Evolutionary conservation across 2,888 invertebrate species (phyloP), one percentile per base, ranked within the genome.

Genomic region (Smittia sp.): DNA sequence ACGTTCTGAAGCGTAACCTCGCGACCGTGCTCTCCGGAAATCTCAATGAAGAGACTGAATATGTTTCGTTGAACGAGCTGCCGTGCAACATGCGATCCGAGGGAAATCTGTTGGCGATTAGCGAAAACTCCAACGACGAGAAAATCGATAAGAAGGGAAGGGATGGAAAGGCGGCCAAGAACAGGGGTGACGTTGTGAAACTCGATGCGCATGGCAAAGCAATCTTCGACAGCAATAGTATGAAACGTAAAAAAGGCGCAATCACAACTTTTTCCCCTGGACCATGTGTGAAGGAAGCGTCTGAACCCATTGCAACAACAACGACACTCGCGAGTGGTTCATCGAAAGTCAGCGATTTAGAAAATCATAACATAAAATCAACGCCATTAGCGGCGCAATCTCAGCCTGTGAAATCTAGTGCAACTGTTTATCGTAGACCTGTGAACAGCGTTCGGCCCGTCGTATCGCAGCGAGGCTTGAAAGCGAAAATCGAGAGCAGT

Each of bases 261-360:
- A 91, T 93, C 79, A 91, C 92, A 41, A 93, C 93, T 38, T 94
- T 94, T 79, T 92, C 92, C 84, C 94, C 94, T 74, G 94, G 94
- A 76, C 93, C 92, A 58, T 91, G 90, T 80, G 91, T 93, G 24
- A 91, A 91, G 82, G 88, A 87, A 52, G 79, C 81, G 1, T 78
- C 80, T 11, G 81, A 83, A 74, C 79, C 80, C 6, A 79, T 85
- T 18, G 80, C 85, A 65, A 84, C 85, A 7, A 83, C 76, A 75
- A 58, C 74, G 74, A 15, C 76, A 46, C 75, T 75, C 32, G 74
- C 74, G 41, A 74, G 73, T 76, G 20, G 79, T 79, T 73, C 78
- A 80, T 63, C 88, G 89, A 3, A 88, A 88, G 78, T 79, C 87
- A 77, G 88, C 88, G 76, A 89, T 89, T 84, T 84, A 86, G 79